phyloP scores from a whole-genome alignment of 2,113 vertebrate species.

The Protobothrops mucrosquamatus region DNA sequence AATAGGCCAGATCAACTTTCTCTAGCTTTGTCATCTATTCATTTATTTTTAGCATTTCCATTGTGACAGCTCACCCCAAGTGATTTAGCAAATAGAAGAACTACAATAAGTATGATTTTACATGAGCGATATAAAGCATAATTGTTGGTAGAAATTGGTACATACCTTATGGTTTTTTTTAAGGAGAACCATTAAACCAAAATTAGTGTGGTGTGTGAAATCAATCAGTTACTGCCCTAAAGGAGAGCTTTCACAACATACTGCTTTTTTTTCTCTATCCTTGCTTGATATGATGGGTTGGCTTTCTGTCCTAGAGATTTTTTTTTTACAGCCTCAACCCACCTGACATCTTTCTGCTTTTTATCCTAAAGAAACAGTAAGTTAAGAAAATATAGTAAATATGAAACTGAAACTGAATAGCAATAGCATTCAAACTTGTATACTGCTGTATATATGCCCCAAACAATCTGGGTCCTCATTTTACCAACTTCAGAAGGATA shows the following conservation, averaged over 20 bases:
- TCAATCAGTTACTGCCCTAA: background rate
- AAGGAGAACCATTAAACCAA: background rate
- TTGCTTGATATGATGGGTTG: background rate
- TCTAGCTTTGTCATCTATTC: constrained; percentile 1
- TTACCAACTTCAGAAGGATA: background rate
- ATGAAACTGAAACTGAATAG: background rate
- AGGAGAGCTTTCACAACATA: background rate
- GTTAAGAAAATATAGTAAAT: background rate
- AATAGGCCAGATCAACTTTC: background rate
- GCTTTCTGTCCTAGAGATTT: background rate
- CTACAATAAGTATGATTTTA: background rate
- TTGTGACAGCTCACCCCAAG: background rate
- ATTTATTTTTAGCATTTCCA: constrained; percentile 2
- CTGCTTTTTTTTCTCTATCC: background rate
- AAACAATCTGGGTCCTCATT: background rate
- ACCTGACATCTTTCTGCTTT: background rate
- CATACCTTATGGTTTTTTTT: constrained; percentile 1
- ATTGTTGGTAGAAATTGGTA: background rate
- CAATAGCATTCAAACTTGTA: background rate
- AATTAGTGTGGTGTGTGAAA: background rate
- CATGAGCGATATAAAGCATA: background rate
- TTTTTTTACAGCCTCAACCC: background rate
- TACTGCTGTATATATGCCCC: background rate
- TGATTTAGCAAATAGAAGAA: background rate
- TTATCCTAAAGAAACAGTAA: background rate